phyloP scores from a whole-genome alignment of 2,888 invertebrate species.

The Apamea sordens region DNA sequence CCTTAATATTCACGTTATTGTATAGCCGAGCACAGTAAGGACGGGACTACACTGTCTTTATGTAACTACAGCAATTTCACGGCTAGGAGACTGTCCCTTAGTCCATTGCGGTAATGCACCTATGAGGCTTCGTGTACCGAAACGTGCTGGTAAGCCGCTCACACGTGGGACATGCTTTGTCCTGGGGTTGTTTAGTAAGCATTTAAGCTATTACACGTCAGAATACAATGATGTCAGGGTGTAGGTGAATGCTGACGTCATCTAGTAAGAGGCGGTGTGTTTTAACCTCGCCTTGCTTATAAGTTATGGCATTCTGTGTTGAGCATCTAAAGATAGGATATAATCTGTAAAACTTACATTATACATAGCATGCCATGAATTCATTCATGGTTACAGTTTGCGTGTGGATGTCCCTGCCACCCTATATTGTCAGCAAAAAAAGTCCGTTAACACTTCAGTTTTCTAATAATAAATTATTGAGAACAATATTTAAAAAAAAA shows the following conservation, averaged over 20 bases:
- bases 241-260: not conserved
- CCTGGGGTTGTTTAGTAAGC: conserved; percentile 4
- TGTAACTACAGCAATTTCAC: conserved; percentile 26
- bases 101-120: conserved; percentile 13
- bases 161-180: conserved; percentile 34
- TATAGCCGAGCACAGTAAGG: not conserved
- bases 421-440: no score
- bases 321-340: not conserved
- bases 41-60: not conserved
- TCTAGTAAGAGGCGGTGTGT: not conserved
- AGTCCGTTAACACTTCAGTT: no score
- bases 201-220: conserved; percentile 2
- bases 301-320: not conserved
- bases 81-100: not conserved
- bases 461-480: no score
- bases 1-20: not conserved
- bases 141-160: conserved; percentile 32
- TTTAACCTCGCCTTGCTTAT: not conserved
- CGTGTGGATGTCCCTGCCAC: no score
- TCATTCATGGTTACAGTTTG: no score
- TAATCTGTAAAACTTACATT: no score
- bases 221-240: not conserved
- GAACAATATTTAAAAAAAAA: no score
- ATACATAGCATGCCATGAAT: no score
- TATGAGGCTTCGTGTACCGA: conserved; percentile 24